phyloP scores from a whole-genome alignment of 2,113 vertebrate species.

The Rhea pennata region DNA sequence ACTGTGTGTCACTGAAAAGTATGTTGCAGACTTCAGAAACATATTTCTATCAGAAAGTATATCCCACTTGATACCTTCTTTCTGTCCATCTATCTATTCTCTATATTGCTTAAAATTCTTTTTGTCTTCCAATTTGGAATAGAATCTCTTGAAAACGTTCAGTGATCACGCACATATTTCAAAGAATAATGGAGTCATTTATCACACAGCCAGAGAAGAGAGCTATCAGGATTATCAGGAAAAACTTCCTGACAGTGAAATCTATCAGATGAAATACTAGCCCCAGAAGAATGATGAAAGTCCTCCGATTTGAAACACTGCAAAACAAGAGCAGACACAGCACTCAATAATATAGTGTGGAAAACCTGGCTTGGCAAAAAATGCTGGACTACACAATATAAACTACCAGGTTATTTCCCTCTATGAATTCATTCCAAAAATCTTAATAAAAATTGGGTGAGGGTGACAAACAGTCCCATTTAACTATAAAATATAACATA shows the following conservation, averaged over 20 bases:
- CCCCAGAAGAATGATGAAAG: background rate
- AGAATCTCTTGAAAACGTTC: background rate
- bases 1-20: background rate
- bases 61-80: background rate
- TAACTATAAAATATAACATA: background rate
- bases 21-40: background rate
- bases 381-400: background rate
- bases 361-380: background rate
- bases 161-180: conserved; percentile 5
- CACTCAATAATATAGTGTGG: background rate
- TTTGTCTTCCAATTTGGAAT: background rate
- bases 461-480: background rate
- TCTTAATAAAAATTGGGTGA: background rate
- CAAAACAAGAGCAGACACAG: background rate
- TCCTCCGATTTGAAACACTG: background rate
- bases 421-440: background rate
- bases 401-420: background rate
- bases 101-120: conserved; percentile 26
- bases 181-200: conserved; percentile 19
- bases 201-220: background rate
- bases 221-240: background rate
- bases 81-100: background rate
- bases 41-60: conserved; percentile 20
- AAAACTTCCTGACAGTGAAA: background rate
- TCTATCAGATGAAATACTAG: background rate